A percentile compares a stretch with the other conserved stretches of the same genome.
These are phyloP conservation scores for Portunus trituberculatus DNA, from an alignment of 1,140 invertebrate genomes.

Conservation along the genomic window DNA sequence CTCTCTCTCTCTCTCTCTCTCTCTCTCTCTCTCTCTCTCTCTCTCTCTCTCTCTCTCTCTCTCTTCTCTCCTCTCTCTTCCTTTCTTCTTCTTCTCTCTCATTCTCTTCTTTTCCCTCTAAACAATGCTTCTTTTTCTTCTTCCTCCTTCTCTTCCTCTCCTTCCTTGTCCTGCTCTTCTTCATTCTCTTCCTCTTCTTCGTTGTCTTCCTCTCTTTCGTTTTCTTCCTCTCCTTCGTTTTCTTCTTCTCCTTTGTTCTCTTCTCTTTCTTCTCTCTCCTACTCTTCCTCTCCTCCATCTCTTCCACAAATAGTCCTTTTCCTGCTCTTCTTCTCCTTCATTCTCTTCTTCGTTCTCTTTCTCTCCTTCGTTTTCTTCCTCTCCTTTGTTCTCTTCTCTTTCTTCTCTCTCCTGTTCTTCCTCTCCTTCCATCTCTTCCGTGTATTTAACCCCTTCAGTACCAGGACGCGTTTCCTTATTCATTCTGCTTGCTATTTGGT, in stretches of 20 bases:
- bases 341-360: conserved; percentile 41
- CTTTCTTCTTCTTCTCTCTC: not conserved
- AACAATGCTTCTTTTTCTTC: not conserved
- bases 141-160: too few relatives aligned
- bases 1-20: not conserved
- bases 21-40: not conserved
- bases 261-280: too few relatives aligned
- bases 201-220: not conserved
- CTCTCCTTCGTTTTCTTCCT: conserved; percentile 33
- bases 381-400: not conserved
- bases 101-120: too few relatives aligned
- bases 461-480: too few relatives aligned
- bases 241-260: not conserved
- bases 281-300: too few relatives aligned
- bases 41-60: too few relatives aligned
- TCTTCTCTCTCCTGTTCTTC: too few relatives aligned
- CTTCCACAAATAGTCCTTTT: not conserved
- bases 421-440: too few relatives aligned
- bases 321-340: not conserved
- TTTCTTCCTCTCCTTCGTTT: too few relatives aligned
- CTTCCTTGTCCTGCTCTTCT: not conserved
- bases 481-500: too few relatives aligned
- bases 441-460: too few relatives aligned
- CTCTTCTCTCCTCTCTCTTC: not conserved
- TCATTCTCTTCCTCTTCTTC: not conserved